Percentiles rank a stretch among this genome's conserved stretches.
Evolutionary conservation across 2,797 vertebrate genomes (phyloP).

Genomic region (Tokudaia muenninki): DNA sequence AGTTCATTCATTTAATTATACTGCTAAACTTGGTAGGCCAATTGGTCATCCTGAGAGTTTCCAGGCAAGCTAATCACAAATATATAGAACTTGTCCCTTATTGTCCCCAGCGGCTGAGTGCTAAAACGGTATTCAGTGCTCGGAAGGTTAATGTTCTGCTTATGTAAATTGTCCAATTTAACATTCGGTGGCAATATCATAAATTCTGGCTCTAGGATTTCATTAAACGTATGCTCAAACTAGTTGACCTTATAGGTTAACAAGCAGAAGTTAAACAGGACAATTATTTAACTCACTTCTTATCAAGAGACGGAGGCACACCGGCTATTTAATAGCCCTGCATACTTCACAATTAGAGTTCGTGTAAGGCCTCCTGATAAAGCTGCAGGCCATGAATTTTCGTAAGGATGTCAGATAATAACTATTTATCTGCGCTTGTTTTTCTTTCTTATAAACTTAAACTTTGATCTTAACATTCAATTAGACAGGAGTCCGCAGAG

Average conservation of each 20-base stretch:
- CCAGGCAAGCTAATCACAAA: conserved; percentile 93
- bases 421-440: conserved; percentile 92
- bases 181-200: conserved; percentile 93
- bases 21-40: conserved; percentile 92
- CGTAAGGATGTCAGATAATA: conserved; percentile 90
- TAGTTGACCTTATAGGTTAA: conserved; percentile 94
- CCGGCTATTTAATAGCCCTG: conserved; percentile 88
- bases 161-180: conserved; percentile 95
- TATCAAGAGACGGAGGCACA: conserved; percentile 90
- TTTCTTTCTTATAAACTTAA: conserved; percentile 92
- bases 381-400: conserved; percentile 90
- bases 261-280: conserved; percentile 93
- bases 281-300: conserved; percentile 93
- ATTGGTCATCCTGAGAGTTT: conserved; percentile 93
- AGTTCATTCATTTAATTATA: conserved; percentile 94
- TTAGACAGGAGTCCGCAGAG: conserved; percentile 88
- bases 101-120: conserved; percentile 93
- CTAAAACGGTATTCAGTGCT: conserved; percentile 94
- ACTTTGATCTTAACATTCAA: conserved; percentile 92
- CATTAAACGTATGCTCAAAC: conserved; percentile 95
- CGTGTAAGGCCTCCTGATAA: conserved; percentile 89
- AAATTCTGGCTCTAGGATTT: conserved; percentile 93
- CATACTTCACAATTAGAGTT: conserved; percentile 91
- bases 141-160: conserved; percentile 93
- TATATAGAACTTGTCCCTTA: conserved; percentile 93